These are phyloP conservation scores for Troides helena DNA, from an alignment of 2,888 invertebrate species.

Conservation along the genomic window DNA sequence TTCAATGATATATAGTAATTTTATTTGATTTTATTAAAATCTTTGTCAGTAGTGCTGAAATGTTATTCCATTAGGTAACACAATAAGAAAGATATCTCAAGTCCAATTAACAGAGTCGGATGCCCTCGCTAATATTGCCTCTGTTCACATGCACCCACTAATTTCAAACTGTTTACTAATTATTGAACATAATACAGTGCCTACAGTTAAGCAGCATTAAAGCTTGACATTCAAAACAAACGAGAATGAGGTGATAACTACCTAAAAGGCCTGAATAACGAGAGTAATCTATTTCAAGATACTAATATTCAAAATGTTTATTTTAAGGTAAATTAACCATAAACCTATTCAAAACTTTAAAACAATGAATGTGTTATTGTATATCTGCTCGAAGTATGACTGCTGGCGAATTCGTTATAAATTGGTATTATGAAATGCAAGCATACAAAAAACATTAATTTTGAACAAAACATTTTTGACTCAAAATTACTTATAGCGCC, in stretches of 20 bases:
- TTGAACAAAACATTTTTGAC: no score
- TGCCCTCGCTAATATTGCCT: constrained; percentile 19
- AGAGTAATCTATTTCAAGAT: background rate
- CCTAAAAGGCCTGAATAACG: background rate
- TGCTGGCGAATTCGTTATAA: no score
- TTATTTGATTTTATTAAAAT: background rate
- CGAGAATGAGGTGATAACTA: no score
- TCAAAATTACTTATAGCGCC: background rate
- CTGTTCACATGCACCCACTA: constrained; percentile 21
- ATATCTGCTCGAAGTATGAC: no score
- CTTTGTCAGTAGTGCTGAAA: constrained; percentile 41
- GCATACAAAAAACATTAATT: background rate
- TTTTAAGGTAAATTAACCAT: no score
- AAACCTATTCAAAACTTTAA: no score
- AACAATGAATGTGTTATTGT: no score
- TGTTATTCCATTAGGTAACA: constrained; percentile 23
- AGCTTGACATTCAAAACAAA: background rate
- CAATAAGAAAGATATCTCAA: constrained; percentile 43
- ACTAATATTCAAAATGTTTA: no score
- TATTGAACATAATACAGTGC: background rate
- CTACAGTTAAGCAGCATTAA: background rate
- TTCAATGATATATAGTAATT: background rate
- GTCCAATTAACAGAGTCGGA: constrained; percentile 34
- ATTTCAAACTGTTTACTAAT: constrained; percentile 21
- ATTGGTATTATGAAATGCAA: no score